A percentile compares a stretch with the other conserved stretches of the same genome.
Evolutionary conservation across 2,797 vertebrate genomes (phyloP).

Genomic region (Cirrhinus molitorella): DNA sequence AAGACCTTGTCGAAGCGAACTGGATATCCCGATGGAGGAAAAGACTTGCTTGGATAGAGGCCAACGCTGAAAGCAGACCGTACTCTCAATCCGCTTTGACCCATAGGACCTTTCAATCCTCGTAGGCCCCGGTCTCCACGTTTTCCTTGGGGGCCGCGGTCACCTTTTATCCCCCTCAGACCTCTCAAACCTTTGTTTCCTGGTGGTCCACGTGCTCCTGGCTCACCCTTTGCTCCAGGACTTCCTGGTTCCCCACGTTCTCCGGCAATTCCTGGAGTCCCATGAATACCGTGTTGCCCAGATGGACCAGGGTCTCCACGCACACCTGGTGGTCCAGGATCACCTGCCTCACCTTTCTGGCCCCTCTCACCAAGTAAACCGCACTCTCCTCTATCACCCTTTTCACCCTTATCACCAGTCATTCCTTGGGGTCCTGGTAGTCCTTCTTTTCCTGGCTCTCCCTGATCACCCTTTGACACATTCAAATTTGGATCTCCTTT

Average conservation of each 20-base stretch:
- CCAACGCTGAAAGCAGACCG: conserved; percentile 92
- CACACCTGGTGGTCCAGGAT: conserved; percentile 83
- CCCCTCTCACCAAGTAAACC: conserved; percentile 85
- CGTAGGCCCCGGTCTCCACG: conserved; percentile 85
- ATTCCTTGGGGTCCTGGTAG: conserved; percentile 77
- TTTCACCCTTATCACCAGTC: conserved; percentile 86
- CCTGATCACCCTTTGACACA: conserved; percentile 89
- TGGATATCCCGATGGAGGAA: conserved; percentile 88
- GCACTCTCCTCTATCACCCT: conserved; percentile 87
- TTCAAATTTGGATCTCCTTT: conserved; percentile 89
- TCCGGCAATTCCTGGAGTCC: conserved; percentile 82
- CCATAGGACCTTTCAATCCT: conserved; percentile 88
- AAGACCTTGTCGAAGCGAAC: conserved; percentile 92
- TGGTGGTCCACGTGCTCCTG: conserved; percentile 77
- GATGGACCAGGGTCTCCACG: conserved; percentile 86
- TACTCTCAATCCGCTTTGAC: conserved; percentile 68
- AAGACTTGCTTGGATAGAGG: conserved; percentile 88
- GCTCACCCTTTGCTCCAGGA: conserved; percentile 86
- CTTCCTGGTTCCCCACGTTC: conserved; percentile 83
- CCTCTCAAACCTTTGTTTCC: conserved; percentile 87
- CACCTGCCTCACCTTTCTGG: conserved; percentile 85
- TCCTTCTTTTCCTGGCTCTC: conserved; percentile 84
- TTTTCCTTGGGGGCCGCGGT: conserved; percentile 86
- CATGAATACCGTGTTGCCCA: conserved; percentile 83
- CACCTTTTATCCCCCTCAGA: conserved; percentile 84